phyloP scores from a whole-genome alignment of 92 coral and sea anemone genomes.

The Heteractis magnifica region DNA sequence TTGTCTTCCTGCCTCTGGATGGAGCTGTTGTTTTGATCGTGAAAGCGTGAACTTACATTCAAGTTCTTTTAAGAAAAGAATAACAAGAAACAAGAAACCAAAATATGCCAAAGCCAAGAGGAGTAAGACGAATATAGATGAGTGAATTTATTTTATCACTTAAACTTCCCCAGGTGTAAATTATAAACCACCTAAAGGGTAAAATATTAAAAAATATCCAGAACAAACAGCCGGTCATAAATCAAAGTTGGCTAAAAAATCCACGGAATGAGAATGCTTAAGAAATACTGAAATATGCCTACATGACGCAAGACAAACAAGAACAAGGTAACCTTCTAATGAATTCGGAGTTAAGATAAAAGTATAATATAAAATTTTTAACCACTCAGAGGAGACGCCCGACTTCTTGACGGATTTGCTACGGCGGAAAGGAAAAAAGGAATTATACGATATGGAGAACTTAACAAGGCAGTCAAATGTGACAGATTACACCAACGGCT shows the following conservation, averaged over 20 bases:
- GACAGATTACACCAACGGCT: background rate
- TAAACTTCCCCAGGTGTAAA: background rate
- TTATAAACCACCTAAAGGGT: background rate
- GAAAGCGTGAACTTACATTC: no score
- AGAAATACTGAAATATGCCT: background rate
- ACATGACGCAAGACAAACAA: background rate
- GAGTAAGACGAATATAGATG: background rate
- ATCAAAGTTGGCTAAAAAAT: background rate
- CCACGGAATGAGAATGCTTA: no score
- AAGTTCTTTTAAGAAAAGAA: no score
- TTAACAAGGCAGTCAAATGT: background rate
- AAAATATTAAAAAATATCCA: no score
- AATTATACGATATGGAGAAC: background rate
- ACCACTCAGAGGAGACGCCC: background rate
- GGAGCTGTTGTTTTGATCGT: no score
- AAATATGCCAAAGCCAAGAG: background rate
- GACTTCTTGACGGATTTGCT: background rate
- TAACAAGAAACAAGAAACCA: background rate
- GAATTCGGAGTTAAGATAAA: background rate
- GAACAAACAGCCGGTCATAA: background rate
- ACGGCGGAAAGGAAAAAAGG: no score
- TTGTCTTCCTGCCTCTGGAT: no score
- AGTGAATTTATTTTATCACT: background rate
- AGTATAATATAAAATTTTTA: background rate
- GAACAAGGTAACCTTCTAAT: background rate